These are phyloP conservation scores for Drosophila acutilabella DNA, from an alignment of 2,888 invertebrate species.

Conservation along the genomic window DNA sequence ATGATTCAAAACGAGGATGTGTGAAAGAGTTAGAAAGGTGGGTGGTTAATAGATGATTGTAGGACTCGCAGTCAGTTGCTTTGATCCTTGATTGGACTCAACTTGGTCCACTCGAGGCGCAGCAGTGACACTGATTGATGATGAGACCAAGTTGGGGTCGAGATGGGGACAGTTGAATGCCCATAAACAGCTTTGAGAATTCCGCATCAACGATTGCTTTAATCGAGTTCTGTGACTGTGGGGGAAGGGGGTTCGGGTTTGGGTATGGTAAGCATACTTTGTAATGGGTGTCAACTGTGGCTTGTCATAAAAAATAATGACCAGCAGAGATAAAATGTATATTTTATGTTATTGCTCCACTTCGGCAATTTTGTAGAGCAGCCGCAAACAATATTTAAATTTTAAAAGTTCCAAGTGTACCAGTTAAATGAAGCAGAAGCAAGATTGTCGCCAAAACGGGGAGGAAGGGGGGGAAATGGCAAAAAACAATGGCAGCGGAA, in stretches of 20 bases:
- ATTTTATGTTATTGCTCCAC: slow-evolving; percentile 76
- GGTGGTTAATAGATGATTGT: slow-evolving; percentile 14
- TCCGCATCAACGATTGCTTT: slow-evolving; percentile 70
- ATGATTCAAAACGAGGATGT: slow-evolving; percentile 68
- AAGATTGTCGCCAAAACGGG: slow-evolving; percentile 78
- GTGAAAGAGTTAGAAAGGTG: slow-evolving; percentile 47
- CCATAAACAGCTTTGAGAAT: slow-evolving; percentile 58
- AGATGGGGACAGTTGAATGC: slow-evolving; percentile 7
- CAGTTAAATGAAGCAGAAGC: slow-evolving; percentile 84
- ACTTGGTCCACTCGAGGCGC: slow-evolving; percentile 54
- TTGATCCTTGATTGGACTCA: slow-evolving; percentile 78
- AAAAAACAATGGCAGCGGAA: slow-evolving; percentile 31
- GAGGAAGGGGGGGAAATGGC: neutral
- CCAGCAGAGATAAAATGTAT: slow-evolving; percentile 69
- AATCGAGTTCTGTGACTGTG: slow-evolving; percentile 58
- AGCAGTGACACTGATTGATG: slow-evolving; percentile 76
- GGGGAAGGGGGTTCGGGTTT: too few species aligned
- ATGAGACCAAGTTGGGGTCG: slow-evolving; percentile 16
- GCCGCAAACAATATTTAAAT: slow-evolving; percentile 79
- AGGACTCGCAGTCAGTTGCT: slow-evolving; percentile 50
- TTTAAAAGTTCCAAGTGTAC: slow-evolving; percentile 72
- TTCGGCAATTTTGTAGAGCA: slow-evolving; percentile 50
- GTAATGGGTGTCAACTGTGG: slow-evolving; percentile 76
- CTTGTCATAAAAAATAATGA: slow-evolving; percentile 72
- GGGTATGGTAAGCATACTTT: slow-evolving; percentile 26